A percentile compares a stretch with the other conserved stretches of the same genome.
Evolutionary conservation across 2,113 vertebrate genomes (phyloP).

Genomic region (Daubentonia madagascariensis): DNA sequence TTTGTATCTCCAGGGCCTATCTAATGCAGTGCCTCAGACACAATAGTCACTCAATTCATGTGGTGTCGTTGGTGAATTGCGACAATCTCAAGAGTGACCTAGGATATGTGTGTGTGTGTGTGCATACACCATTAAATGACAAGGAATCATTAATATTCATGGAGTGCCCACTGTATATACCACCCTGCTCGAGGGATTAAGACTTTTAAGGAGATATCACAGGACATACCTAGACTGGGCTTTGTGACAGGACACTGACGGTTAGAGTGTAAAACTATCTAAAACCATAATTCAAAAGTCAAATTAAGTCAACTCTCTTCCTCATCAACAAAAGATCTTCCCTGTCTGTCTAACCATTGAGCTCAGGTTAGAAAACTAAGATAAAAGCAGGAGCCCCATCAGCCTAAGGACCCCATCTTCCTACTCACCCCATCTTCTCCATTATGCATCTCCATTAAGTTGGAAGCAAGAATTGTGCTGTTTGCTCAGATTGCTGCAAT

Average conservation of each 20-base stretch:
- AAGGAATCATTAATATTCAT: background rate
- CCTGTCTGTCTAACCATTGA: background rate
- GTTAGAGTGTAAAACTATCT: background rate
- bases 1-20: background rate
- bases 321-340: background rate
- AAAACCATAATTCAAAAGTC: background rate
- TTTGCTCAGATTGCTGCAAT: background rate
- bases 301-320: background rate
- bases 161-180: background rate
- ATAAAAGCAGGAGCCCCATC: background rate
- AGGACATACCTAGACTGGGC: background rate
- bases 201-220: background rate
- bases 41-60: background rate
- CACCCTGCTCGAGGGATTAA: background rate
- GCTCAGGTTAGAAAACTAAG: background rate
- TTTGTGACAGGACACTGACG: background rate
- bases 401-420: background rate
- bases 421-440: background rate
- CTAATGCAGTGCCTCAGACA: background rate
- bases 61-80: background rate
- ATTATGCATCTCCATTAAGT: background rate
- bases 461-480: background rate
- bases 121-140: background rate
- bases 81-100: background rate
- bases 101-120: background rate